Percentiles rank a stretch among this genome's conserved stretches.
Conservation (phyloP, 2,888 invertebrate species). For the Nemapogon koenigi region DNA sequence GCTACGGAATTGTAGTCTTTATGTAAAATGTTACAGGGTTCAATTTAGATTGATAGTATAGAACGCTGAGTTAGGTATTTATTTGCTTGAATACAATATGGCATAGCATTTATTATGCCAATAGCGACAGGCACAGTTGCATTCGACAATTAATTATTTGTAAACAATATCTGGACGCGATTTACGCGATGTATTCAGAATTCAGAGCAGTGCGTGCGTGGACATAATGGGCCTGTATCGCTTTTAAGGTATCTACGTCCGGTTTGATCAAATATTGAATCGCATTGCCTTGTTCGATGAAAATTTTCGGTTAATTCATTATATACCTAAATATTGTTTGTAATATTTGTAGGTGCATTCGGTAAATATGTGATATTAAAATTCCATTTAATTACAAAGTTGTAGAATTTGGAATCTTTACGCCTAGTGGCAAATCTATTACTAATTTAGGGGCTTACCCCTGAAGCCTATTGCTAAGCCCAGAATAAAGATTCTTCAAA, state of each 20-base stretch:
- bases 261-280: constrained; percentile 25
- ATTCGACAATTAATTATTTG: constrained; percentile 61
- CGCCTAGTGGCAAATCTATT: too few relatives aligned
- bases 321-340: too few relatives aligned
- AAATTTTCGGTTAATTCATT: too few relatives aligned
- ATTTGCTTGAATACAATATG: constrained; percentile 37
- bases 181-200: constrained; percentile 25
- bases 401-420: too few relatives aligned
- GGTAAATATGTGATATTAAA: too few relatives aligned
- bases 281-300: background rate
- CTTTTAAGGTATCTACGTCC: constrained; percentile 16
- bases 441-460: too few relatives aligned
- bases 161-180: constrained; percentile 40
- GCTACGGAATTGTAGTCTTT: background rate
- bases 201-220: constrained; percentile 30
- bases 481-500: too few relatives aligned
- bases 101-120: constrained; percentile 51
- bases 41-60: constrained; percentile 17
- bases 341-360: too few relatives aligned
- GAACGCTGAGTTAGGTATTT: constrained; percentile 22
- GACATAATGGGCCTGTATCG: constrained; percentile 32
- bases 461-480: too few relatives aligned
- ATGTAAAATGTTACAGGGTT: constrained; percentile 12
- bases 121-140: constrained; percentile 54
- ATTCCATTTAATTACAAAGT: too few relatives aligned